Conservation (phyloP, 2,888 invertebrate genomes). For the Cosmorhoe ocellata region DNA sequence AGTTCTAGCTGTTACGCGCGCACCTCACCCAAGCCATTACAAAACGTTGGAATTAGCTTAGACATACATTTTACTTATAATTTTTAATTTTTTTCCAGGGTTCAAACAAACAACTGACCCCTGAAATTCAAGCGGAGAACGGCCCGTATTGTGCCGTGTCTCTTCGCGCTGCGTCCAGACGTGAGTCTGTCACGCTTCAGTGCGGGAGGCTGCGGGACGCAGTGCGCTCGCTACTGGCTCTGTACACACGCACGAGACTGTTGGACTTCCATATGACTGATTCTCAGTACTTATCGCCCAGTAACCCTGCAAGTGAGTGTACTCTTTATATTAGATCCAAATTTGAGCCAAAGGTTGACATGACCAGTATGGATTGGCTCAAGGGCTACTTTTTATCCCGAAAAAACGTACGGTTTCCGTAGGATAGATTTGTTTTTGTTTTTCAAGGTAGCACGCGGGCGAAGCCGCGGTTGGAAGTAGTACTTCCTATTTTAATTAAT, state of each 20-base stretch:
- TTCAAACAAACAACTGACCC: constrained; percentile 56
- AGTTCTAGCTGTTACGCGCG: too few relatives aligned
- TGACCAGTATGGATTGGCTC: too few relatives aligned
- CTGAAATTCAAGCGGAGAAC: constrained; percentile 86
- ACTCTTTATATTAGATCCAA: not conserved
- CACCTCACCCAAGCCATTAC: too few relatives aligned
- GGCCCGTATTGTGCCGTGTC: constrained; percentile 88
- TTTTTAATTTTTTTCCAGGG: constrained; percentile 46
- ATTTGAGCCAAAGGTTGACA: too few relatives aligned
- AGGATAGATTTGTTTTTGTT: too few relatives aligned
- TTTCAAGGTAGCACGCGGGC: too few relatives aligned
- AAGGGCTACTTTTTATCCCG: too few relatives aligned
- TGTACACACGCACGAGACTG: constrained; percentile 92
- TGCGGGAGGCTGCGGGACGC: constrained; percentile 90
- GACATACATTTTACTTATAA: too few relatives aligned
- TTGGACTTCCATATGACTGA: constrained; percentile 90
- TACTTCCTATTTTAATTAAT: too few relatives aligned
- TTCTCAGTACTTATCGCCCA: constrained; percentile 79
- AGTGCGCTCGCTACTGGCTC: constrained; percentile 91
- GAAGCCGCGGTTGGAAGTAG: too few relatives aligned
- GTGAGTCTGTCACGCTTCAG: constrained; percentile 84
- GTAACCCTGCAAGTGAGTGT: constrained; percentile 52
- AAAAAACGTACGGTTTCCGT: too few relatives aligned
- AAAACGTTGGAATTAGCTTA: too few relatives aligned
- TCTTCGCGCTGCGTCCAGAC: constrained; percentile 78